Evolutionary conservation across 2,113 vertebrate species (phyloP), one percentile per base, ranked within the genome.

Genomic region (Euleptes europaea): DNA sequence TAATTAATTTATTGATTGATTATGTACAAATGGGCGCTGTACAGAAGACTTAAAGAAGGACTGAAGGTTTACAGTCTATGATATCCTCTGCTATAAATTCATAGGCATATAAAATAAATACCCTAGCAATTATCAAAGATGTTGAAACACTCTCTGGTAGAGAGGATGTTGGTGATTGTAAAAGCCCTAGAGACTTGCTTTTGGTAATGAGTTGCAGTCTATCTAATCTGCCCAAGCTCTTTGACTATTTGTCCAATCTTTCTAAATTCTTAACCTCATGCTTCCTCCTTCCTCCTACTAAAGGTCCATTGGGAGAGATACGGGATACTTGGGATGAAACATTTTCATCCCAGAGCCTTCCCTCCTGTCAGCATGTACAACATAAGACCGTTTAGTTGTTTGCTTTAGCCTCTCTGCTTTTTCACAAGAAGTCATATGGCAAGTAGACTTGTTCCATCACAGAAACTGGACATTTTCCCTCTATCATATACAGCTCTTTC

Each of bases 291-390:
- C 91, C 93, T 95, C 92, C 92, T 94, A 49, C 94, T 95, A 88
- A 90, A 93, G 2, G 38, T 95, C 94, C 96, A 96, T 96, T 91
- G 92, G 84, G 97, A 96, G 95, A 96, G 95, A 96, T 89, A 96
- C 40, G 95, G 95, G 95, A 96, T 96, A 93, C 89, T 75, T 0
- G 21, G 92, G 93, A 95, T 94, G 92, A 96, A 94, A 93, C 88
- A 80, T 93, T 92, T 91, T 93, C 94, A 95, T 94, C 90, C 87
- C 73, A 54, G 44, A 17, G 91, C 90, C 85, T 72, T 26, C 82
- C 91, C 15, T 83, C 91, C 86, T 95, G 94, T 95, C 94, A 93
- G 65, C 94, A 86, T 72, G 13, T 85, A 91, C 90, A 94, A 84
- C 88, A 88, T 82, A 89, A 92, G 89, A 88, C 85, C 76, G 82